Evolutionary conservation across 2,797 vertebrate genomes (phyloP), one percentile per base, ranked within the genome.

Genomic region (Tamandua tetradactyla): DNA sequence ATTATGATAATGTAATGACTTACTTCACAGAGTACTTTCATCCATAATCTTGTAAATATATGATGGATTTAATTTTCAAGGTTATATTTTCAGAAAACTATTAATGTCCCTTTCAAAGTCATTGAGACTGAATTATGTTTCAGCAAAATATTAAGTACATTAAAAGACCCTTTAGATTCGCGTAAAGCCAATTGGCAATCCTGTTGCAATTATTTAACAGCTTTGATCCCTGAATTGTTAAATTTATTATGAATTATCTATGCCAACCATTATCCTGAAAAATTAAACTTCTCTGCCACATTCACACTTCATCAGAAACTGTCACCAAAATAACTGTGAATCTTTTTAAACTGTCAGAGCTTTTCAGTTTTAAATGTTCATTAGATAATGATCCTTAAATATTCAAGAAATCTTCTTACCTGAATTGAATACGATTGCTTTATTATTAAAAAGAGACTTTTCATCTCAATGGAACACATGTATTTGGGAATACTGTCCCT

Each of bases 61-160:
- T 95, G 97, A 97, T 37, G 23, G 75, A 89, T 97, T 98, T 98
- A 91, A 97, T 97, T 96, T 98, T 89, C 93, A 97, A 97, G 89
- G 90, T 96, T 96, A 79, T 96, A 82, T 94, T 95, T 92, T 95
- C 71, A 97, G 64, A 96, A 97, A 97, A 96, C 76, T 96, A 69
- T 93, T 97, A 92, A 97, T 96, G 49, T 94, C 96, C 91, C 78
- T 78, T 96, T 97, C 96, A 90, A 97, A 75, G 95, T 97, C 27
- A 89, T 97, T 93, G 97, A 96, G 97, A 91, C 74, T 94, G 84
- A 98, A 95, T 97, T 97, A 96, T 94, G 30, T 93, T 97, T 96
- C 94, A 95, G 85, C 93, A 79, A 97, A 96, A 62, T 93, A 93
- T 47, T 94, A 95, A 96, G 69, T 96, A 93, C 59, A 93, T 96